Evolutionary conservation across 2,797 vertebrate genomes (phyloP).

Genomic region (Diglossa cyanea): DNA sequence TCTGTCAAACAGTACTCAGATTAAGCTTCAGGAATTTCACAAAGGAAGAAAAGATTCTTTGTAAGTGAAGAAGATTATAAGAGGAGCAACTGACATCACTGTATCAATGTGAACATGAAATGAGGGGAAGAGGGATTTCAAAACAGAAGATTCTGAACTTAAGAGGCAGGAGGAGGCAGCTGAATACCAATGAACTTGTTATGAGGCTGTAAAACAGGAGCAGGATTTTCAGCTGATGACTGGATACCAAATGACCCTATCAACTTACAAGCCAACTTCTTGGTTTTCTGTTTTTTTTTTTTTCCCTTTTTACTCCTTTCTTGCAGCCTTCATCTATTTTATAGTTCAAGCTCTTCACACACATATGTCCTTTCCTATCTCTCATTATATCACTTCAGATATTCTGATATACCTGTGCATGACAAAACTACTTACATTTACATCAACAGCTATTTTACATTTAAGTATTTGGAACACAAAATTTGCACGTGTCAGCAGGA

Average conservation of each 20-base stretch:
- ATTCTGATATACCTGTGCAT: neutral
- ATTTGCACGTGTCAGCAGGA: neutral
- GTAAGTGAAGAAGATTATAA: neutral
- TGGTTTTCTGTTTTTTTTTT: fast-evolving
- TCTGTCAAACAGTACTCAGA: neutral
- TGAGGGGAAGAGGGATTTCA: neutral
- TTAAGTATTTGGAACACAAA: neutral
- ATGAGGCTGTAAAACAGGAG: neutral
- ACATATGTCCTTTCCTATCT: neutral
- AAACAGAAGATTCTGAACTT: neutral
- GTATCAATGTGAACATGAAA: neutral
- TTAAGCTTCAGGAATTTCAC: neutral
- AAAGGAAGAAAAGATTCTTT: neutral
- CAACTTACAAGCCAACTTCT: neutral
- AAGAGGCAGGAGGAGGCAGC: neutral
- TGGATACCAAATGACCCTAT: neutral
- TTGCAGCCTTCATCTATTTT: neutral
- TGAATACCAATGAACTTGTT: neutral
- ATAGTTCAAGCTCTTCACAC: neutral
- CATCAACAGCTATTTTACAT: neutral
- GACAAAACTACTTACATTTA: neutral
- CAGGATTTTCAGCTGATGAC: neutral
- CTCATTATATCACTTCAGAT: neutral
- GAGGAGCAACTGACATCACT: neutral
- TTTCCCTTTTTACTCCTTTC: neutral